phyloP scores from a whole-genome alignment of 1,140 invertebrate species.

The Psix sp. region DNA sequence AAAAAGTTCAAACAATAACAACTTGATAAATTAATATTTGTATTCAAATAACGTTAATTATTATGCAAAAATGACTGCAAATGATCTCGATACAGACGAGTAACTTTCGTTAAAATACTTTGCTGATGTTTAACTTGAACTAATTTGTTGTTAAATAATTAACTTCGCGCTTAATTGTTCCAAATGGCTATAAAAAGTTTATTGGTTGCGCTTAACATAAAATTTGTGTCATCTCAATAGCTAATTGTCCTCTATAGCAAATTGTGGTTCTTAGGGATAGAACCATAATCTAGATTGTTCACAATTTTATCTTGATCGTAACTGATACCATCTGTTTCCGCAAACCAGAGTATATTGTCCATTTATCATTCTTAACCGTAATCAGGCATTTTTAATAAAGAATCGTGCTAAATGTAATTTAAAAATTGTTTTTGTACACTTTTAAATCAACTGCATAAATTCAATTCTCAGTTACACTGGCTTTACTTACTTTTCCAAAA shows the following conservation, averaged over 20 bases:
- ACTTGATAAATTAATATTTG: too few species aligned
- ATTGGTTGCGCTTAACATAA: background rate
- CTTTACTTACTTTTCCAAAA: too few species aligned
- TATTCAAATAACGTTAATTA: too few species aligned
- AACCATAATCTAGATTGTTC: slow-evolving; percentile 40
- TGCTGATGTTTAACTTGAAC: too few species aligned
- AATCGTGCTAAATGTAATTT: slow-evolving; percentile 13
- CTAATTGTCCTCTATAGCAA: slow-evolving; percentile 33
- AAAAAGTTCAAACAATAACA: too few species aligned
- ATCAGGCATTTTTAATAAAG: slow-evolving; percentile 9
- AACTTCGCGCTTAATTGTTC: too few species aligned
- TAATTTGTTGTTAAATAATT: too few species aligned
- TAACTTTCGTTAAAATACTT: too few species aligned
- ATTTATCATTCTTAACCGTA: slow-evolving; percentile 33
- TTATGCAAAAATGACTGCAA: too few species aligned
- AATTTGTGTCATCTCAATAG: slow-evolving; percentile 41
- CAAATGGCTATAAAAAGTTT: too few species aligned
- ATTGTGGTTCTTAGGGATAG: slow-evolving; percentile 16
- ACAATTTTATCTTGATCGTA: slow-evolving; percentile 28
- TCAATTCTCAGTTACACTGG: slow-evolving; percentile 11
- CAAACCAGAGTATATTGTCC: slow-evolving; percentile 19
- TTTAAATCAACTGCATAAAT: slow-evolving; percentile 4
- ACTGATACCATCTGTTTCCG: slow-evolving; percentile 38
- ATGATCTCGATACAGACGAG: too few species aligned
- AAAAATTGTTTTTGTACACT: background rate